These are phyloP conservation scores for Netelia fuscicornis DNA, from an alignment of 2,888 invertebrate genomes.

Conservation along the genomic window DNA sequence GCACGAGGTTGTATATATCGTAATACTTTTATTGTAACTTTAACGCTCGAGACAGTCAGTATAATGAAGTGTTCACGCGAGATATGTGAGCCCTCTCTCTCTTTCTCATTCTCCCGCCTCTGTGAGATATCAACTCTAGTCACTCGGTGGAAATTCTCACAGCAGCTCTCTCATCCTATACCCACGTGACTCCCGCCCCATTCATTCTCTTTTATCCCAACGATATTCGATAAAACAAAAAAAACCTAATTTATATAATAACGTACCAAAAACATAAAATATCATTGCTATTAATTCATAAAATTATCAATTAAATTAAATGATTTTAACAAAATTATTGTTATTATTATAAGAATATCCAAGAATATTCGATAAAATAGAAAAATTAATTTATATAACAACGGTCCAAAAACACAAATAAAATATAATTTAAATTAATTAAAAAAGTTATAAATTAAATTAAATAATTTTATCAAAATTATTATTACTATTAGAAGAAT, in stretches of 20 bases:
- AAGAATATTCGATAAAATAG: too few relatives aligned
- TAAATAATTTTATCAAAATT: too few relatives aligned
- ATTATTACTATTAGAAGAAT: too few relatives aligned
- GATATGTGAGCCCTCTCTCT: background rate
- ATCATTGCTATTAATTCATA: background rate
- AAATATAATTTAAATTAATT: background rate
- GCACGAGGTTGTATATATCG: constrained; percentile 19
- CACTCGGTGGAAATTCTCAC: constrained; percentile 2
- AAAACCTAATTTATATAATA: background rate
- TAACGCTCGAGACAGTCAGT: constrained; percentile 39
- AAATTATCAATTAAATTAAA: too few relatives aligned
- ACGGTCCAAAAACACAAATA: background rate
- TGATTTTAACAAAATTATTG: too few relatives aligned
- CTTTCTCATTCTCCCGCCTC: background rate
- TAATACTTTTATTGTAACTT: constrained; percentile 33
- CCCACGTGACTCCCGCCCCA: constrained; percentile 7
- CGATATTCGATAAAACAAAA: background rate
- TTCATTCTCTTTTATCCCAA: background rate
- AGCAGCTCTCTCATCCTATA: constrained; percentile 8
- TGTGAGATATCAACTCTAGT: constrained; percentile 20
- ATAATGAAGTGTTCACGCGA: constrained; percentile 44
- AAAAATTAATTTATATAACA: background rate
- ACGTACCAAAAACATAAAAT: background rate
- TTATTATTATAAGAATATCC: too few relatives aligned
- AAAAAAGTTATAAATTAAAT: too few relatives aligned